phyloP scores from a whole-genome alignment of 2,797 vertebrate species.

The Pseudochirops corinnae region DNA sequence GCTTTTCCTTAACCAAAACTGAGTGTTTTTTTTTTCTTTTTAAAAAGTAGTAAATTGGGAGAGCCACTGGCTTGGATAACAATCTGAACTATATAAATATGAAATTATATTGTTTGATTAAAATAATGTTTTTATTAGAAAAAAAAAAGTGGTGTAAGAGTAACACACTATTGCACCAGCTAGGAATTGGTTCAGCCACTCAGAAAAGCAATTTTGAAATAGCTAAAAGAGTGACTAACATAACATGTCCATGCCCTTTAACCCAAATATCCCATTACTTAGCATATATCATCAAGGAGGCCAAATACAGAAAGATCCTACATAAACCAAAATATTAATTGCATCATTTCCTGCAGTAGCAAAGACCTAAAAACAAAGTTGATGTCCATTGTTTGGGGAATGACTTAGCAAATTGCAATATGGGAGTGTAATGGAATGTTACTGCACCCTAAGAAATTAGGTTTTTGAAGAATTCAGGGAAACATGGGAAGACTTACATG shows the following conservation, averaged over 20 bases:
- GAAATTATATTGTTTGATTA: not conserved
- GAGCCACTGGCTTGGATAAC: not conserved
- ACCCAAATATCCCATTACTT: not conserved
- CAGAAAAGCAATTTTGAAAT: not conserved
- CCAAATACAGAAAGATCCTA: not conserved
- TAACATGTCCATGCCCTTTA: not conserved
- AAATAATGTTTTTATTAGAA: not conserved
- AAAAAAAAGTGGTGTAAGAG: not conserved
- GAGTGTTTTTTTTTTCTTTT: not conserved
- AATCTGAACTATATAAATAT: not conserved
- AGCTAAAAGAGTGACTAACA: not conserved
- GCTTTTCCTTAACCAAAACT: not conserved
- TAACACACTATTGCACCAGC: not conserved
- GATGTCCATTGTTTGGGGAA: not conserved
- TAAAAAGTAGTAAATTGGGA: not conserved
- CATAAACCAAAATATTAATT: not conserved
- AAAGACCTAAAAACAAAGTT: not conserved
- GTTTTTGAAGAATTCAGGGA: not conserved
- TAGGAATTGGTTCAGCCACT: not conserved
- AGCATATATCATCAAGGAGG: not conserved
- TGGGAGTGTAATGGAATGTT: not conserved
- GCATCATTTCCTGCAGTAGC: not conserved
- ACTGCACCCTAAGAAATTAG: not conserved
- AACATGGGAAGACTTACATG: not conserved
- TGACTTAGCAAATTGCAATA: not conserved